A percentile compares a stretch with the other conserved stretches of the same genome.
Conservation (phyloP, 2,113 vertebrate genomes). For the Neopipo cinnamomea region DNA sequence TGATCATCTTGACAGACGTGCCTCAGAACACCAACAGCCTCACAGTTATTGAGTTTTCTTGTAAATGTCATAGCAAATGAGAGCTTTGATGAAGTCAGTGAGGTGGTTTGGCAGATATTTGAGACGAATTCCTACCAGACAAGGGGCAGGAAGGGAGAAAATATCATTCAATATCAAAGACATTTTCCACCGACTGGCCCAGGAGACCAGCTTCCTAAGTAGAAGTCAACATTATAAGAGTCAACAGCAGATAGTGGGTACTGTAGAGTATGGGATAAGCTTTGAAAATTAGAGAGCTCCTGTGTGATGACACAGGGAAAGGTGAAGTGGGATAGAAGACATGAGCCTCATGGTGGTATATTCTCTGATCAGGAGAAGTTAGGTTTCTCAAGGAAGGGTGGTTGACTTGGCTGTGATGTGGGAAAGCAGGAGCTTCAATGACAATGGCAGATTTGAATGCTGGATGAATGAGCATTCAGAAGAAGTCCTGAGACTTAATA, state of each 20-base stretch:
- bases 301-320: not conserved
- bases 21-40: not conserved
- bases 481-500: not conserved
- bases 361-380: not conserved
- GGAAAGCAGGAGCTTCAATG: not conserved
- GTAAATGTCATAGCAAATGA: not conserved
- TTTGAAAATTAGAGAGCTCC: not conserved
- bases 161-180: not conserved
- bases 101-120: not conserved
- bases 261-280: not conserved
- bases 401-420: not conserved
- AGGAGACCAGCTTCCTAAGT: not conserved
- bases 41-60: not conserved
- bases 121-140: not conserved
- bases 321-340: not conserved
- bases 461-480: not conserved
- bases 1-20: not conserved
- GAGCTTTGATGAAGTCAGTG: not conserved
- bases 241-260: not conserved
- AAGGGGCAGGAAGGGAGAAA: not conserved
- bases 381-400: not conserved
- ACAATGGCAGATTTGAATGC: not conserved
- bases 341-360: not conserved
- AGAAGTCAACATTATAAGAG: not conserved
- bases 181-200: not conserved